These are phyloP conservation scores for Tromatobia lineatoria DNA, from an alignment of 2,888 invertebrate genomes.

Conservation along the genomic window DNA sequence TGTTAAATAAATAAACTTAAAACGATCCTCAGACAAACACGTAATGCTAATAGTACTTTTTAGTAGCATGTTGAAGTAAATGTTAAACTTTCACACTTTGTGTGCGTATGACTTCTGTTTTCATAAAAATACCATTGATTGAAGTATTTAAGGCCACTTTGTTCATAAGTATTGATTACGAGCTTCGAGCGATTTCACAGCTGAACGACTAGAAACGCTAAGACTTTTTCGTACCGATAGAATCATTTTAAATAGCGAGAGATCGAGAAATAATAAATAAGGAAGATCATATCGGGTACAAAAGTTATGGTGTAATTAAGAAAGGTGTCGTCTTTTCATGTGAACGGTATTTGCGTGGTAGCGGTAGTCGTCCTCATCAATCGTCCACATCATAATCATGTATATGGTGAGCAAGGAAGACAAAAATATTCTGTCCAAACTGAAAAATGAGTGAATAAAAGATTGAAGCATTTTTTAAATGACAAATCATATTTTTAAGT, in stretches of 20 bases:
- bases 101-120: neutral
- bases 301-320: conserved; percentile 38
- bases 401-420: conserved; percentile 87
- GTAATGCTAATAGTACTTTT: conserved; percentile 19
- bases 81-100: neutral
- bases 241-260: neutral
- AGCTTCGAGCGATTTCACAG: conserved; percentile 24
- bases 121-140: neutral
- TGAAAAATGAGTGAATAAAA: conserved; percentile 21
- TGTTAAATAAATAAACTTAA: conserved; percentile 56
- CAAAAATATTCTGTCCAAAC: conserved; percentile 87
- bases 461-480: neutral
- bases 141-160: conserved; percentile 41
- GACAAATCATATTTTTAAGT: neutral
- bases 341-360: conserved; percentile 87
- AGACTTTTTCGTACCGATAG: conserved; percentile 11
- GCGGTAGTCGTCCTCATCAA: conserved; percentile 87
- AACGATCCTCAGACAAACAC: conserved; percentile 11
- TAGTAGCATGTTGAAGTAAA: conserved; percentile 3
- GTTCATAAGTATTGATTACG: conserved; percentile 17
- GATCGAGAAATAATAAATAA: conserved; percentile 21
- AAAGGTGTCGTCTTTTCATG: conserved; percentile 86
- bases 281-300: conserved; percentile 13
- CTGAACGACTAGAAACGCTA: conserved; percentile 46
- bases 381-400: conserved; percentile 88